These are phyloP conservation scores for Ephydatia muelleri DNA, from an alignment of 37 sponge, comb jelly and placozoan species.

Conservation along the genomic window DNA sequence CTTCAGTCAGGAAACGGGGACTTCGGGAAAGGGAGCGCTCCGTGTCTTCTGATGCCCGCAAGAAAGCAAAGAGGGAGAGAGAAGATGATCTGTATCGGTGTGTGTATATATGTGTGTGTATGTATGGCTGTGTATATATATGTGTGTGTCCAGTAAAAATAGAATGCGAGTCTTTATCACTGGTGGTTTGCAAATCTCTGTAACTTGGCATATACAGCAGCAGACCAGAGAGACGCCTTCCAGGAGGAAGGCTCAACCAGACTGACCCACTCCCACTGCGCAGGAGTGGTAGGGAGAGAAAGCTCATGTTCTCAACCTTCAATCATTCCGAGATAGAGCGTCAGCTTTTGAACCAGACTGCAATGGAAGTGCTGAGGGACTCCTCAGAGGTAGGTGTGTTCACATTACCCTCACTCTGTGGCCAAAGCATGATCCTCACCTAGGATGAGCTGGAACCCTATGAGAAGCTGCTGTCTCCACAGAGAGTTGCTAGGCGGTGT, in stretches of 20 bases:
- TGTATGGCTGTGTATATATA: too few relatives aligned
- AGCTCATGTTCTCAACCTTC: constrained; percentile 68
- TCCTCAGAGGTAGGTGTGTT: constrained; percentile 19
- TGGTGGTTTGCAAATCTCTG: background rate
- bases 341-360: constrained; percentile 32
- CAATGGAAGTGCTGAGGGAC: constrained; percentile 10
- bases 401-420: background rate
- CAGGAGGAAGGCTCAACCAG: background rate
- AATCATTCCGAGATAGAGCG: constrained; percentile 56
- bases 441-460: constrained; percentile 79
- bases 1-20: background rate
- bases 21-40: background rate
- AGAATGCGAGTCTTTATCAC: too few relatives aligned
- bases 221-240: background rate
- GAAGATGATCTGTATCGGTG: background rate
- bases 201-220: background rate
- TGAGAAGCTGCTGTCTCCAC: constrained; percentile 75
- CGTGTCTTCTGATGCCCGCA: background rate
- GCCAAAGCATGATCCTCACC: background rate
- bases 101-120: too few relatives aligned
- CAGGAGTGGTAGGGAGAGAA: constrained; percentile 70
- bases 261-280: constrained; percentile 17
- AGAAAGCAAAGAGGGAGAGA: background rate
- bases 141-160: too few relatives aligned
- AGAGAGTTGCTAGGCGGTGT: background rate